Percentiles rank a stretch among this genome's conserved stretches.
phyloP scores from a whole-genome alignment of 2,797 vertebrate species.

The Protosalanx chinensis region DNA sequence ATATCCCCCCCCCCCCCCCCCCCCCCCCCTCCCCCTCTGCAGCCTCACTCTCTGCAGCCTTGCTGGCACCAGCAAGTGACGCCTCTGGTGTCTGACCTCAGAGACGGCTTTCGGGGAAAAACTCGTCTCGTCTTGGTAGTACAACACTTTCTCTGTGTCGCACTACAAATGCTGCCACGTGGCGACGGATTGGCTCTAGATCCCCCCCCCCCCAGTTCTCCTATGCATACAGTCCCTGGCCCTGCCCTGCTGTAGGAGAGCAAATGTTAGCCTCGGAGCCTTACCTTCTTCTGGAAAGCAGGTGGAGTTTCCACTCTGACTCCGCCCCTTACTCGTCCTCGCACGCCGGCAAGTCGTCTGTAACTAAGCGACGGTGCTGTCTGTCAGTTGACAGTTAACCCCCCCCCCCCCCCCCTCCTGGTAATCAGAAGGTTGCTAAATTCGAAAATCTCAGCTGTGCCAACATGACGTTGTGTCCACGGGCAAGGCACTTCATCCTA shows the following conservation, averaged over 20 bases:
- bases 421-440: too few relatives aligned
- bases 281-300: slow-evolving; percentile 8
- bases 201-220: background rate
- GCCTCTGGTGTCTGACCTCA: background rate
- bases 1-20: background rate
- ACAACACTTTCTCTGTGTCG: slow-evolving; percentile 19
- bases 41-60: background rate
- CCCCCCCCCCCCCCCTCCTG: too few relatives aligned
- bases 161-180: background rate
- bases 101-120: background rate
- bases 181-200: background rate
- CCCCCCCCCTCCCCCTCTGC: too few relatives aligned
- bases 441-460: too few relatives aligned
- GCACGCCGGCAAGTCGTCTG: background rate
- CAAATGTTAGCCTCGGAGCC: slow-evolving; percentile 33
- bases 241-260: slow-evolving; percentile 21
- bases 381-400: too few relatives aligned
- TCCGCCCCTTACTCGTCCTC: background rate
- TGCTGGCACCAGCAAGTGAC: background rate
- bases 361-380: too few relatives aligned
- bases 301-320: slow-evolving; percentile 16
- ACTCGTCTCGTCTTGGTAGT: slow-evolving; percentile 27
- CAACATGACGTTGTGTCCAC: too few relatives aligned
- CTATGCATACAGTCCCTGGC: slow-evolving; percentile 8
- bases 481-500: too few relatives aligned